Evolutionary conservation across 2,888 invertebrate genomes (phyloP).

Genomic region (Zaprionus bogoriensis): DNA sequence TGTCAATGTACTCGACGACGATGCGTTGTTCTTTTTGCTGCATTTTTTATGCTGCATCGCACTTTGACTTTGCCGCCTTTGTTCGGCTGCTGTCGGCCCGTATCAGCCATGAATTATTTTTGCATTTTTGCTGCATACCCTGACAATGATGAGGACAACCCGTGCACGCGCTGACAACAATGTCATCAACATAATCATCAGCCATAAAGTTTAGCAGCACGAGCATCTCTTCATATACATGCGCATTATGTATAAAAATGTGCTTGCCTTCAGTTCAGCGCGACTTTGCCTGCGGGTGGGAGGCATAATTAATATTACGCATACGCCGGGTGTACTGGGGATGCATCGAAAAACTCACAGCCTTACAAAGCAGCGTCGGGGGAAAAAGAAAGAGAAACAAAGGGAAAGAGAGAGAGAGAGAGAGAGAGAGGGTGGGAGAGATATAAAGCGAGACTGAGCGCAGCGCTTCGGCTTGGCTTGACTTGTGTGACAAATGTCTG

Average conservation of each 20-base stretch:
- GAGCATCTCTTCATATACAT: not conserved
- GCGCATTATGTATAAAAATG: conserved; percentile 30
- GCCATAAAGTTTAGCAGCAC: conserved; percentile 43
- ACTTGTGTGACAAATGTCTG: conserved; percentile 75
- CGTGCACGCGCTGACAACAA: conserved; percentile 54
- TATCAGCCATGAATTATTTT: conserved; percentile 65
- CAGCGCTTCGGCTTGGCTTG: conserved; percentile 13
- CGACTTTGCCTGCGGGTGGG: not conserved
- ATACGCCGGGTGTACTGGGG: conserved; percentile 40
- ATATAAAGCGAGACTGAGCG: conserved; percentile 9
- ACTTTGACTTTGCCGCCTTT: conserved; percentile 71
- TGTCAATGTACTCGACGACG: conserved; percentile 70
- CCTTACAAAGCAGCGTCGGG: not conserved
- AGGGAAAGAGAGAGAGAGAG: not conserved
- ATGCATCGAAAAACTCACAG: not conserved
- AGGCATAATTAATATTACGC: conserved; percentile 61
- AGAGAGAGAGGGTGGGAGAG: conserved; percentile 8
- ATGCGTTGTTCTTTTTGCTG: conserved; percentile 55
- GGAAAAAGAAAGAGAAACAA: not conserved
- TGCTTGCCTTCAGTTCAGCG: conserved; percentile 12
- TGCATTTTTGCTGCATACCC: conserved; percentile 40
- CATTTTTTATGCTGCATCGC: conserved; percentile 73
- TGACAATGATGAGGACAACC: conserved; percentile 50
- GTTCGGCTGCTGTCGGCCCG: conserved; percentile 51
- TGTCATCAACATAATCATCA: conserved; percentile 74